Evolutionary conservation across 2,888 invertebrate genomes (phyloP), one percentile per base, ranked within the genome.

Genomic region (Microplitis deprimator): DNA sequence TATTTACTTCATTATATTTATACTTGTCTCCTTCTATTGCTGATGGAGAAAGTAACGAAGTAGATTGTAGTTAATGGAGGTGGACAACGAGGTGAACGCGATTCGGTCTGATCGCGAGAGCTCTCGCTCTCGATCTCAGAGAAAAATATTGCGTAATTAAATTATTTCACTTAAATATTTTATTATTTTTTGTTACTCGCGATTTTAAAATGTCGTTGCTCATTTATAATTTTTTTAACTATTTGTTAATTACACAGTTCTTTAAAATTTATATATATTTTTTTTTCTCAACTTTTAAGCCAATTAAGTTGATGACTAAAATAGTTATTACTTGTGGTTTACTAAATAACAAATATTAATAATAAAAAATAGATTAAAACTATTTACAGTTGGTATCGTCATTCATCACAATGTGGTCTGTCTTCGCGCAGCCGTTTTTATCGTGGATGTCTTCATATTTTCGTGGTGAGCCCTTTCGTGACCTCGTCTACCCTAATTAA

Each of bases 351-450:
- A 50, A 50, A 50, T 10, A 50, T 6, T 10, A 50, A 50, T 10
- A 50, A 41, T 41, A 68, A 6, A 68, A 20, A 17, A 17, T 68
- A 68, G 68, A 68, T 41, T 16, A 70, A 76, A 79, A 79, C 79
- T 67, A 60, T 75, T 89, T 88, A 86, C 87, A 88, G 88, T 88
- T 86, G 78, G 82, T 84, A 81, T 82, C 85, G 80, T 75, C 83
- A 79, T 77, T 84, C 81, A 85, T 82, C 83, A 83, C 81, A 79
- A 81, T 84, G 82, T 87, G 86, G 85, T 84, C 87, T 80, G 82
- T 80, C 81, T 79, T 86, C 80, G 82, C 83, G 81, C 83, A 84
- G 82, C 85, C 84, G 77, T 83, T 89, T 85, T 82, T 84, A 82
- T 78, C 81, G 77, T 87, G 87, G 86, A 84, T 85, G 83, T 83